Base-by-base conservation (phyloP, 1,140 invertebrate species). In the Pseudomyrmex gracilis region DNA sequence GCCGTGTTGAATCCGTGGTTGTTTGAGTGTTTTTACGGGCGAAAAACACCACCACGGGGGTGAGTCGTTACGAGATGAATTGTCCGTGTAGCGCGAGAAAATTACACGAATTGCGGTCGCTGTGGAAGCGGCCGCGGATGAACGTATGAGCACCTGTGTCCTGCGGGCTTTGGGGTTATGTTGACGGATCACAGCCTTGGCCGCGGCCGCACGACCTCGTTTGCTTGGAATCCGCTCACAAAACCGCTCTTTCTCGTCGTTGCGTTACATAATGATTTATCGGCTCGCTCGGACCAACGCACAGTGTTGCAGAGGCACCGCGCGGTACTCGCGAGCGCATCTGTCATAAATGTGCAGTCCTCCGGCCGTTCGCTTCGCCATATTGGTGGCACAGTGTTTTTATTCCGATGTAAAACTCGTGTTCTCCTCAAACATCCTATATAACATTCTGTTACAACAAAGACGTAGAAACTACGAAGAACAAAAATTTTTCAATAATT, bases 111-210 rank as follows among this genome's bases (percentile, higher is more conserved):
- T 43, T 34, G 61, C 43, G 20, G 1, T n/a, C 45, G 24, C 24
- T 9, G 9, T 13, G 10, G 49, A 49, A 53, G 64, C 45, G 20
- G 43, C 17, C 12, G 8, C 2, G 66, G 43, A n/a, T 7, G 34
- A 34, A 34, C 5, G 57, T 60, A 73, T 13, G 1, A 58, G 17
- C 9, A 43, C 20, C 9, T 51, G 71, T 57, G 58, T 71, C 58
- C 4, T 5, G 7, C 1, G 3, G 12, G 22, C 57, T 57, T 86
- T 74, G 13, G 84, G 90, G 89, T 91, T 91, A 91, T 89, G 84
- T 91, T 89, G 89, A 88, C 90, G 85, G 43, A 85, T 67, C 47
- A 63, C 82, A 76, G 76, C 66, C 71, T 68, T 83, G 71, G 55
- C 66, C 24, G 55, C 53, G 43, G 57, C 2, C 57, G 83, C 84